Evolutionary conservation across 2,113 vertebrate genomes (phyloP), one percentile per base, ranked within the genome.

Genomic region (Orycteropus afer): DNA sequence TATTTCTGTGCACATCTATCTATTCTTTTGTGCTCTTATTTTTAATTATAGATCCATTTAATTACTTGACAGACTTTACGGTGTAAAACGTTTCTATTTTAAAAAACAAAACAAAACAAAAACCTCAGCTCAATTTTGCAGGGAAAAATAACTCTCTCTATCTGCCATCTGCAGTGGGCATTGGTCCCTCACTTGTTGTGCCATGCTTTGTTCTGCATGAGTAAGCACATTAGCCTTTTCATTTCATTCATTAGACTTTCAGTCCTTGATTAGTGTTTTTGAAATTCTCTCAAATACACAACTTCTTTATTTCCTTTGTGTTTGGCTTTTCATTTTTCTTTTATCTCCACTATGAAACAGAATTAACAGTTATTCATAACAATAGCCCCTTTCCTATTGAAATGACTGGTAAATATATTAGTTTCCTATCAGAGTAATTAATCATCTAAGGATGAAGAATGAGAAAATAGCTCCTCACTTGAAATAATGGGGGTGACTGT

Each of bases 211-310:
- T 97, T 97, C 96, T 97, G 96, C 94, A 45, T 97, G 97, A 97
- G 94, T 98, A 97, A 97, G 95, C 97, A 94, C 97, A 98, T 98
- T 96, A 96, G 97, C 88, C 98, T 98, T 98, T 98, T 98, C 93
- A 97, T 97, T 98, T 98, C 94, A 98, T 98, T 98, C 98, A 98
- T 97, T 98, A 97, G 96, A 97, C 97, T 97, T 96, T 97, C 97
- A 97, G 96, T 97, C 96, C 96, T 98, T 98, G 97, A 97, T 98
- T 98, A 97, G 95, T 96, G 97, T 98, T 98, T 98, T 97, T 93
- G 96, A 94, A 88, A 96, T 97, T 97, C 95, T 96, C 59, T 97
- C 92, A 97, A 95, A 98, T 96, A 97, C 47, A 89, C 90, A 97
- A 89, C 95, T 96, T 96, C 95, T 97, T 95, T 90, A 97, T 95